phyloP scores from a whole-genome alignment of 2,888 invertebrate genomes.

The Drosophila rubida region DNA sequence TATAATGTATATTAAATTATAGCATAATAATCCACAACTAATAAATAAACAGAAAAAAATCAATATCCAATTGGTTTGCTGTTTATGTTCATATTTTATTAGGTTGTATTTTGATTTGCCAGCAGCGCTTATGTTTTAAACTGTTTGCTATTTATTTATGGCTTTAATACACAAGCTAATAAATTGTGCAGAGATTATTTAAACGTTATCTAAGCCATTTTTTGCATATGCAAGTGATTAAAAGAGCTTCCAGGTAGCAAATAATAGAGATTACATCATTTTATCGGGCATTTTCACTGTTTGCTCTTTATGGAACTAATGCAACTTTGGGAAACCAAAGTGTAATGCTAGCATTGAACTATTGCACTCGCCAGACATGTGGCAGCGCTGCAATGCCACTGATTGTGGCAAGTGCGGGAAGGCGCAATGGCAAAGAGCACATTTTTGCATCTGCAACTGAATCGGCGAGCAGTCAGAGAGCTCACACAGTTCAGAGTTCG shows the following conservation, averaged over 20 bases:
- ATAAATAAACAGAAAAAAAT: too few species aligned
- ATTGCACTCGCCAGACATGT: constrained; percentile 15
- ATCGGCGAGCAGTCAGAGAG: constrained; percentile 57
- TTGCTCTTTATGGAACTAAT: neutral
- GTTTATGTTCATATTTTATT: too few species aligned
- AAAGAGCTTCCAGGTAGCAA: too few species aligned
- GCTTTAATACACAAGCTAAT: neutral
- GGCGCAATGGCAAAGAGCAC: constrained; percentile 21
- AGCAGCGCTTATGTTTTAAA: neutral
- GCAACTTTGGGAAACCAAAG: constrained; percentile 1
- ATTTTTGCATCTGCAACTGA: constrained; percentile 45
- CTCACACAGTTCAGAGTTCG: too few species aligned
- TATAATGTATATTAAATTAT: too few species aligned
- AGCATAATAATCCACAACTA: too few species aligned
- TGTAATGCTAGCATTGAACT: constrained; percentile 3
- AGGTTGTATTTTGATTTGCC: neutral
- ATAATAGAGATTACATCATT: neutral
- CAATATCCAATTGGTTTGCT: too few species aligned
- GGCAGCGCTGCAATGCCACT: constrained; percentile 5
- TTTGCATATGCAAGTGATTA: too few species aligned
- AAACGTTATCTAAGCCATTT: too few species aligned
- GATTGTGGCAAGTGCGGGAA: neutral
- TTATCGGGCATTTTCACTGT: neutral
- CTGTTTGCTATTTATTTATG: neutral
- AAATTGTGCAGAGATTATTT: neutral